Evolutionary conservation across 2,797 vertebrate species (phyloP).

Genomic region (Phyllotis vaccarum): DNA sequence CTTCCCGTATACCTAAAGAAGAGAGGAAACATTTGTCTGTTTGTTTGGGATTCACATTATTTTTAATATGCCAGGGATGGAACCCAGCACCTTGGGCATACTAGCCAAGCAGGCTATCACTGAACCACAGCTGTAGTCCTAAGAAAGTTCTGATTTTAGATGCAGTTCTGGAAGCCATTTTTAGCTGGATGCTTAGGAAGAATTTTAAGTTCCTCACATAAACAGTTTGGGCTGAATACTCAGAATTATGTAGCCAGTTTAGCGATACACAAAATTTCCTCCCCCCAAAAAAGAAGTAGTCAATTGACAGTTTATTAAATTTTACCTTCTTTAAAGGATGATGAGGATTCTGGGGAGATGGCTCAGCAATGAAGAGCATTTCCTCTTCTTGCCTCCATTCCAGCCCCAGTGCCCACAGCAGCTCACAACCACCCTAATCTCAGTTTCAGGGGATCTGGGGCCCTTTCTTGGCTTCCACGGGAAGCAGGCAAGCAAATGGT

Average conservation of each 20-base stretch:
- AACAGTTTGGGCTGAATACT: slow-evolving; percentile 5
- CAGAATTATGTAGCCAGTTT: not conserved
- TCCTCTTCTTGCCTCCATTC: not conserved
- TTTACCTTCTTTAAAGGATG: slow-evolving; percentile 18
- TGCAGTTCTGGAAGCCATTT: slow-evolving; percentile 39
- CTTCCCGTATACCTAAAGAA: not conserved
- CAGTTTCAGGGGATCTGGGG: not conserved
- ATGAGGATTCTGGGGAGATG: not conserved
- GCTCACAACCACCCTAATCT: not conserved
- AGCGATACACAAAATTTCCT: slow-evolving; percentile 1
- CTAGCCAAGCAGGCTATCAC: not conserved
- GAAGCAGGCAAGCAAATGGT: not conserved
- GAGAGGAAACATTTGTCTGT: not conserved
- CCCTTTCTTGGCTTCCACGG: not conserved
- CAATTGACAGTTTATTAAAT: slow-evolving; percentile 28
- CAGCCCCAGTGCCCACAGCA: not conserved
- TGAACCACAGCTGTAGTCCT: not conserved
- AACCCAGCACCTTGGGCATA: not conserved
- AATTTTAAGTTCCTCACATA: slow-evolving; percentile 34
- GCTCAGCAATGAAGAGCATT: not conserved
- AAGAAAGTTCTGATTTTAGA: slow-evolving; percentile 36
- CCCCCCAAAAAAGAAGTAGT: slow-evolving; percentile 14
- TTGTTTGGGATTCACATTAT: not conserved
- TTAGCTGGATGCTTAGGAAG: slow-evolving; percentile 1
- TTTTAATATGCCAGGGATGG: not conserved